Conservation (phyloP, 2,113 vertebrate genomes). For the Edolisoma coerulescens region DNA sequence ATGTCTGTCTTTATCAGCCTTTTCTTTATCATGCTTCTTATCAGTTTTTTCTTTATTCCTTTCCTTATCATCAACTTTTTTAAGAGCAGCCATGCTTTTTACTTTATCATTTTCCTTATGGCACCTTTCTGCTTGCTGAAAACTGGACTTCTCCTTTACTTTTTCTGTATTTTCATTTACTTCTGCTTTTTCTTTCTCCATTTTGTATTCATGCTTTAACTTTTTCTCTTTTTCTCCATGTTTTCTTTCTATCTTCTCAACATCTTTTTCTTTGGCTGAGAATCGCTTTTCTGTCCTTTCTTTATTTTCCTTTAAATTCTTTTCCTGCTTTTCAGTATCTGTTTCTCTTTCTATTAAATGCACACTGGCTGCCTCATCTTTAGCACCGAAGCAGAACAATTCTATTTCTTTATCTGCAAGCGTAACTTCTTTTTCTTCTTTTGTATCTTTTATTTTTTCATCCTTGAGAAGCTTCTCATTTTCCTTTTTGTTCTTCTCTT, state of each 20-base stretch:
- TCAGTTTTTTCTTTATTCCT: slow-evolving; percentile 89
- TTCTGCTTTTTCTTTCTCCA: slow-evolving; percentile 84
- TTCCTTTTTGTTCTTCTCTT: slow-evolving; percentile 87
- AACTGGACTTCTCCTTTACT: slow-evolving; percentile 77
- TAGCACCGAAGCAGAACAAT: slow-evolving; percentile 57
- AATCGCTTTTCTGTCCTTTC: slow-evolving; percentile 87
- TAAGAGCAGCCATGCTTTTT: slow-evolving; percentile 73
- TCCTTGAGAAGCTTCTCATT: slow-evolving; percentile 82
- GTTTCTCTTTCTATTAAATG: slow-evolving; percentile 68
- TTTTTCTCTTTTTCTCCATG: slow-evolving; percentile 91
- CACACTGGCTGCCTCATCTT: slow-evolving; percentile 46
- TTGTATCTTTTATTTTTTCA: slow-evolving; percentile 81
- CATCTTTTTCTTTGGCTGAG: slow-evolving; percentile 83
- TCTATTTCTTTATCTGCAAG: slow-evolving; percentile 76
- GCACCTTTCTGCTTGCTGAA: slow-evolving; percentile 80
- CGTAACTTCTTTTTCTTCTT: slow-evolving; percentile 79
- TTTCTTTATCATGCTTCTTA: slow-evolving; percentile 87
- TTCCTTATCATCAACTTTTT: slow-evolving; percentile 87
- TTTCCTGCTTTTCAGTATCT: slow-evolving; percentile 85
- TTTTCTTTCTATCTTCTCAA: slow-evolving; percentile 86
- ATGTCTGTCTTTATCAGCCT: slow-evolving; percentile 81
- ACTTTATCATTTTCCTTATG: slow-evolving; percentile 90
- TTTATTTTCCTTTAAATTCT: slow-evolving; percentile 72
- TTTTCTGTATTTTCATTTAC: slow-evolving; percentile 80
- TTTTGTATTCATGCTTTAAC: slow-evolving; percentile 81